Conservation (phyloP, 2,113 vertebrate species). For the Ptilorrhoa leucosticta region DNA sequence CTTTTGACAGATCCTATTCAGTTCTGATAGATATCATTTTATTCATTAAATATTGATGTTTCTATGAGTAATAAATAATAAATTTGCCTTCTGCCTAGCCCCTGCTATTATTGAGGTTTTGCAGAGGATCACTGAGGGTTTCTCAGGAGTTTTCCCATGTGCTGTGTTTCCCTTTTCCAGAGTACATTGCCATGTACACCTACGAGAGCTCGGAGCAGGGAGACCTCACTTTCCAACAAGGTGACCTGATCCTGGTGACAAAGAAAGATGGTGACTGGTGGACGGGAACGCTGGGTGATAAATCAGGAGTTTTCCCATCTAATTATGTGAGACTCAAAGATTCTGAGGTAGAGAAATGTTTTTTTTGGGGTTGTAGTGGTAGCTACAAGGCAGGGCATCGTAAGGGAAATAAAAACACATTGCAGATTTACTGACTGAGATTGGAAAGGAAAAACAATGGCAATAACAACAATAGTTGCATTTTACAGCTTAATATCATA, state of each 20-base stretch:
- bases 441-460: background rate
- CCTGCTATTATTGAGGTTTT: background rate
- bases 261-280: constrained; percentile 99
- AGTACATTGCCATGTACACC: constrained; percentile 97
- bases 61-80: background rate
- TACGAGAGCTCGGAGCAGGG: constrained; percentile 98
- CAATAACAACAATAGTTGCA: background rate
- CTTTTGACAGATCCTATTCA: background rate
- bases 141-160: background rate
- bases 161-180: constrained; percentile 71
- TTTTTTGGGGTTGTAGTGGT: background rate
- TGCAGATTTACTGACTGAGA: background rate
- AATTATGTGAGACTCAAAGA: constrained; percentile 98
- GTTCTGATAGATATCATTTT: fast-evolving
- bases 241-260: constrained; percentile 92
- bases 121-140: background rate
- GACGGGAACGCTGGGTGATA: constrained; percentile 90
- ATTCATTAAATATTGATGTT: background rate
- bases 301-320: constrained; percentile 95
- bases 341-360: constrained; percentile 81
- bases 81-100: background rate
- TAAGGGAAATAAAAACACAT: background rate
- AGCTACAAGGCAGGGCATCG: background rate
- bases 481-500: background rate
- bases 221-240: constrained; percentile 97